These are phyloP conservation scores for Lumbricus terrestris DNA, from an alignment of 2,888 invertebrate genomes.

Conservation along the genomic window DNA sequence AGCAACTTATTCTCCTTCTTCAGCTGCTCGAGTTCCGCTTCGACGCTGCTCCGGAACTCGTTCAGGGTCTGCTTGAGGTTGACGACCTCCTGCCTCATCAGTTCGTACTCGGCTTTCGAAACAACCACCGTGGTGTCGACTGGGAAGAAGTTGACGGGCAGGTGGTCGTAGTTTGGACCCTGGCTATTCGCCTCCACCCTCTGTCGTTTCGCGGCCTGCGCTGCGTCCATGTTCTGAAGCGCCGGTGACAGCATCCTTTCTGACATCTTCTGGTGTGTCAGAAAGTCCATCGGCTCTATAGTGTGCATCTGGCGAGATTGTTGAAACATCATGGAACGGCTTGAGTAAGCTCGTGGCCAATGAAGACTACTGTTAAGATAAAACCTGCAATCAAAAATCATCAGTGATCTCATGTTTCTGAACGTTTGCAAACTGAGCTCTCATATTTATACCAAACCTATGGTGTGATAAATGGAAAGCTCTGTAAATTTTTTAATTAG, in stretches of 20 bases:
- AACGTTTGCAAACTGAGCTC: background rate
- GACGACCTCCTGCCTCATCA: constrained; percentile 31
- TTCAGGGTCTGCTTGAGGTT: constrained; percentile 28
- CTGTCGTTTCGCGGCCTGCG: constrained; percentile 18
- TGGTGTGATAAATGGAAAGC: background rate
- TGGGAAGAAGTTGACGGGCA: constrained; percentile 30
- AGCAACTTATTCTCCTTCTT: constrained; percentile 32
- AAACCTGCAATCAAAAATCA: background rate
- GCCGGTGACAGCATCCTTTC: constrained; percentile 31
- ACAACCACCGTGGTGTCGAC: constrained; percentile 29
- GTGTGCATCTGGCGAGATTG: constrained; percentile 33
- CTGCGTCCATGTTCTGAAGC: constrained; percentile 30
- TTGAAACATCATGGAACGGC: constrained; percentile 31
- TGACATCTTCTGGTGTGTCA: constrained; percentile 31
- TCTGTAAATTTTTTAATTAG: too few relatives aligned
- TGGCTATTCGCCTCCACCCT: constrained; percentile 19
- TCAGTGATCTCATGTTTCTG: background rate
- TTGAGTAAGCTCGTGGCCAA: constrained; percentile 16
- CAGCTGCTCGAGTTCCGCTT: constrained; percentile 30
- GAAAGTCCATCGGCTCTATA: constrained; percentile 33
- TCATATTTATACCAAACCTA: background rate
- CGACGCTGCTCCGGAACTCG: constrained; percentile 29
- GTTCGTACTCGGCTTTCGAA: constrained; percentile 33
- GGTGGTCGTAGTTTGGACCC: constrained; percentile 28
- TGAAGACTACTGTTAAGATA: background rate